These are phyloP conservation scores for Ditylenchus dipsaci DNA, from an alignment of 1,140 invertebrate species.

Conservation along the genomic window DNA sequence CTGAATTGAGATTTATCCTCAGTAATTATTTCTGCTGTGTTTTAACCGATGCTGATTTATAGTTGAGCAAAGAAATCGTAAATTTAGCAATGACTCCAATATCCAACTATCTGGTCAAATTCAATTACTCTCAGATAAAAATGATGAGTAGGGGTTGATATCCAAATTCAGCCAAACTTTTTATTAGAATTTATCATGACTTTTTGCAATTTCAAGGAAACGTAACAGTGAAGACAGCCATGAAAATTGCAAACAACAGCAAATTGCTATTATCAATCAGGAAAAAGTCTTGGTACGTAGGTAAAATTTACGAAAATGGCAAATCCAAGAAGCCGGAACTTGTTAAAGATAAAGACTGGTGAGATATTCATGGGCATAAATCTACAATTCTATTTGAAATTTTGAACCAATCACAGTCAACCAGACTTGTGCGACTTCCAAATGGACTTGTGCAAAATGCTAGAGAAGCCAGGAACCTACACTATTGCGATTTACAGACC, in stretches of 20 bases:
- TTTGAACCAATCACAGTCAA: not conserved
- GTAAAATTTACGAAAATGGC: constrained; percentile 4
- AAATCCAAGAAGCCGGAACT: not conserved
- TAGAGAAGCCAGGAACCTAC: constrained; percentile 5
- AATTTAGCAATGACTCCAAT: not conserved
- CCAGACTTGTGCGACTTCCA: not conserved
- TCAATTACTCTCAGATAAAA: not conserved
- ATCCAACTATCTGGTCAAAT: not conserved
- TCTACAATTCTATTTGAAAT: not conserved
- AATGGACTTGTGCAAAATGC: not conserved
- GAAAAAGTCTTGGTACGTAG: constrained; percentile 4
- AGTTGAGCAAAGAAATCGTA: too few species aligned
- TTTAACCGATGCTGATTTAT: too few species aligned
- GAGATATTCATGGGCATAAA: not conserved
- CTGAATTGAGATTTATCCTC: too few species aligned
- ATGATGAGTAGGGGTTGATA: not conserved
- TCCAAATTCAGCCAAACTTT: too few species aligned
- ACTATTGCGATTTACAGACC: not conserved
- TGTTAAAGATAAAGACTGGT: not conserved
- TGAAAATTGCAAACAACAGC: constrained; percentile 9
- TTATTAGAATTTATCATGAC: too few species aligned
- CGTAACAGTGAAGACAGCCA: not conserved
- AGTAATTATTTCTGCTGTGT: too few species aligned
- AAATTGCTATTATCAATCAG: not conserved
- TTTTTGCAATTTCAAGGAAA: constrained; percentile 1